Percentiles rank a stretch among this genome's conserved stretches.
Conservation (phyloP, 2,888 invertebrate species). For the Saturnia japonica region DNA sequence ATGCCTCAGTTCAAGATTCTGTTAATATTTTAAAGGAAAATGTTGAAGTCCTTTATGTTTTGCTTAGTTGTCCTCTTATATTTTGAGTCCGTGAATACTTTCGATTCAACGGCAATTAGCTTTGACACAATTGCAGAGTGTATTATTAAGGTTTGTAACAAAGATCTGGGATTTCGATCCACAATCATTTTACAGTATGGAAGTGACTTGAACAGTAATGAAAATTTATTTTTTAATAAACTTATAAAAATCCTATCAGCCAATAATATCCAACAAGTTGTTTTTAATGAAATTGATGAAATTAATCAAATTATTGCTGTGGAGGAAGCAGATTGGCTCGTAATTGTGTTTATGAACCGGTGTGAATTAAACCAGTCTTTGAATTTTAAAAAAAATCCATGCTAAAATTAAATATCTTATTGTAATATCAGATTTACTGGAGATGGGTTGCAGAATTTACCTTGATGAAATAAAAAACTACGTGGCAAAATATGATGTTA, state of each 20-base stretch:
- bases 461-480: constrained; percentile 34
- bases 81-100: not conserved
- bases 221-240: constrained; percentile 30
- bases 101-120: not conserved
- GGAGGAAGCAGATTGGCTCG: constrained; percentile 27
- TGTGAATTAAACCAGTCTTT: constrained; percentile 34
- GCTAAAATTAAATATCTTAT: constrained; percentile 43
- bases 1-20: constrained; percentile 1
- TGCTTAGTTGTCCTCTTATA: not conserved
- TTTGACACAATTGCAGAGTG: constrained; percentile 33
- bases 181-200: constrained; percentile 34
- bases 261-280: constrained; percentile 30
- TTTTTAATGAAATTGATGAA: constrained; percentile 24
- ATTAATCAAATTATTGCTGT: constrained; percentile 24
- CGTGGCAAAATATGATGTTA: constrained; percentile 43
- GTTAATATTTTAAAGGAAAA: constrained; percentile 2
- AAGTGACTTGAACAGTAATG: constrained; percentile 16
- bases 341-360: constrained; percentile 37
- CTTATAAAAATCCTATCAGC: constrained; percentile 31
- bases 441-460: constrained; percentile 26
- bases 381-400: constrained; percentile 30
- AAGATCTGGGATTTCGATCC: constrained; percentile 31
- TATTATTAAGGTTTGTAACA: constrained; percentile 32
- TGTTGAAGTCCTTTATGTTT: constrained; percentile 5
- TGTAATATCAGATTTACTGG: constrained; percentile 33